These are phyloP conservation scores for Diplosoma virens DNA, from an alignment of 23 tunicate species.

Conservation along the genomic window DNA sequence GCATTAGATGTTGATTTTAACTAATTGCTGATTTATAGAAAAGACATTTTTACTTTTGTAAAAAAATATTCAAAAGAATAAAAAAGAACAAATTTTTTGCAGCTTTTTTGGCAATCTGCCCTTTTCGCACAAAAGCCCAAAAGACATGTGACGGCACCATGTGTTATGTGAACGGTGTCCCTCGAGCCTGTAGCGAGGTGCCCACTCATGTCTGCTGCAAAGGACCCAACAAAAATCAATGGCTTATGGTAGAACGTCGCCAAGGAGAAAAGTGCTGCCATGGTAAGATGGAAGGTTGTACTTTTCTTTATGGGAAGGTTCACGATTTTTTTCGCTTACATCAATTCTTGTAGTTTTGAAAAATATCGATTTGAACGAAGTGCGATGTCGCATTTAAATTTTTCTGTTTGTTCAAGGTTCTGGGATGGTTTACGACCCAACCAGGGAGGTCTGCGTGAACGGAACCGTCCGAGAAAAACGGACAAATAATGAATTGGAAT, in stretches of 20 bases:
- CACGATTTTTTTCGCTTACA: no score
- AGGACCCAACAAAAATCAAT: neutral
- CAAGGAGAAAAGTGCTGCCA: neutral
- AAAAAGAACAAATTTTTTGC: no score
- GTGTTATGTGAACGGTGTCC: neutral
- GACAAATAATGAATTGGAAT: neutral
- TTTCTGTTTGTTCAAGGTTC: no score
- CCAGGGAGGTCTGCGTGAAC: neutral
- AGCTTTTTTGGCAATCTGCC: neutral
- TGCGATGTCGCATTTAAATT: no score
- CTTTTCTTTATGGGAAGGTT: no score
- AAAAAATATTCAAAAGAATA: no score
- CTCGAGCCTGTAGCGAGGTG: neutral
- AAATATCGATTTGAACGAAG: no score
- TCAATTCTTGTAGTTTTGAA: no score
- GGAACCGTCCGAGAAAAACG: conserved; percentile 3
- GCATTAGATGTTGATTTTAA: no score
- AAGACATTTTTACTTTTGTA: no score
- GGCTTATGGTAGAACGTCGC: neutral
- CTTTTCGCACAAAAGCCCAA: neutral
- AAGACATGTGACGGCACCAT: neutral
- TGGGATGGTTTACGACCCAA: neutral
- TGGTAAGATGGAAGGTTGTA: neutral
- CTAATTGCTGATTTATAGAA: no score
- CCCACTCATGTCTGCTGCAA: neutral